phyloP scores from a whole-genome alignment of 1,140 invertebrate species.

The Helicoverpa zea region DNA sequence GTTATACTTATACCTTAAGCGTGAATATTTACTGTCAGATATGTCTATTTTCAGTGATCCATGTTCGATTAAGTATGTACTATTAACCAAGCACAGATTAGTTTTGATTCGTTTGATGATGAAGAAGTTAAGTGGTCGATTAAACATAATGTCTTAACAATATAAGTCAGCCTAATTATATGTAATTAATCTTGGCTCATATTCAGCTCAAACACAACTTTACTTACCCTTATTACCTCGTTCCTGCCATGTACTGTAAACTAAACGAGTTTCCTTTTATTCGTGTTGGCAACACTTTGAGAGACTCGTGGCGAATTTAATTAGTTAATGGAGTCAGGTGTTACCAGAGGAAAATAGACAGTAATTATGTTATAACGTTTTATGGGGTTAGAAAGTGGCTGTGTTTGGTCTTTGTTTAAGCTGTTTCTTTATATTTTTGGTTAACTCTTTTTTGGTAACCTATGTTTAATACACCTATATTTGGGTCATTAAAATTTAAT shows the following conservation, averaged over 20 bases:
- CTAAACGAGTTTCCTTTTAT: slow-evolving; percentile 37
- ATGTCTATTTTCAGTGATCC: too few species aligned
- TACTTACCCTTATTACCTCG: slow-evolving; percentile 1
- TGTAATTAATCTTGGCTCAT: too few species aligned
- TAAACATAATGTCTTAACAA: too few species aligned
- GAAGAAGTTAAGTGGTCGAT: too few species aligned
- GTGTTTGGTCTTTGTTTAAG: background rate
- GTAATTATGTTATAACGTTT: slow-evolving; percentile 32
- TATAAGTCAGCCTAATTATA: too few species aligned
- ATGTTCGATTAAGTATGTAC: too few species aligned
- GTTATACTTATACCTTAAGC: too few species aligned
- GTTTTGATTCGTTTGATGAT: too few species aligned
- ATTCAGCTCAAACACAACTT: background rate
- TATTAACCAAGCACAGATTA: too few species aligned
- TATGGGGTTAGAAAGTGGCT: slow-evolving; percentile 4
- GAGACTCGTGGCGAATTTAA: slow-evolving; percentile 28
- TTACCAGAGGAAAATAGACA: slow-evolving; percentile 25
- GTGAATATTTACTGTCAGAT: too few species aligned
- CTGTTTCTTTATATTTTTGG: background rate
- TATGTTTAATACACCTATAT: background rate
- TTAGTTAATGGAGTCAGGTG: slow-evolving; percentile 39
- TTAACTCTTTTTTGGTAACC: background rate
- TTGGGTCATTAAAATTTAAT: too few species aligned
- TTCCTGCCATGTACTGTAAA: slow-evolving; percentile 6
- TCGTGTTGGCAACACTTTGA: slow-evolving; percentile 28